Evolutionary conservation across 2,113 vertebrate genomes (phyloP).

Genomic region (Hassar affinis): DNA sequence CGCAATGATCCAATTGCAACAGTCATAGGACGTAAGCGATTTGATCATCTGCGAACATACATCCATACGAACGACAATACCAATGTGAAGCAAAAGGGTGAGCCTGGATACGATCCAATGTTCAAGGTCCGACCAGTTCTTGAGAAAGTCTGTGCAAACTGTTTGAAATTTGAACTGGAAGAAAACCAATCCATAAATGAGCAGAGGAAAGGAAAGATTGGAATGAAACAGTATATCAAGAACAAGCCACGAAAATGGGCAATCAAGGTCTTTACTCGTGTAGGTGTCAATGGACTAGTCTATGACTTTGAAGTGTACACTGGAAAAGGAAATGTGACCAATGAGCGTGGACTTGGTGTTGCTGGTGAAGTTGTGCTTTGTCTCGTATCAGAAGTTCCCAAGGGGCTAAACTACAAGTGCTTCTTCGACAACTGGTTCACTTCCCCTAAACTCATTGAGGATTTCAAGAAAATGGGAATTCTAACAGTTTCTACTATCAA

Average conservation of each 20-base stretch:
- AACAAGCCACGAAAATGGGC: not conserved
- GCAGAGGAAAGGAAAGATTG: no score
- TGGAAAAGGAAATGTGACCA: no score
- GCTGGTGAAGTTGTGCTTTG: no score
- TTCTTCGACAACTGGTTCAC: constrained; percentile 3
- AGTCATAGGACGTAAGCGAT: not conserved
- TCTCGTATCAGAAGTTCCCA: not conserved
- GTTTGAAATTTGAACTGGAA: no score
- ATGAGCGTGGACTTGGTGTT: no score
- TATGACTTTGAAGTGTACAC: not conserved
- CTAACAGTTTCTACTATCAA: constrained; percentile 1
- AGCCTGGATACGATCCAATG: not conserved
- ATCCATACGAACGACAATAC: no score
- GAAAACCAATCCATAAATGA: no score
- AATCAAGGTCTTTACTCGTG: no score
- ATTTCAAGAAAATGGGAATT: not conserved
- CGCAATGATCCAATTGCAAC: no score
- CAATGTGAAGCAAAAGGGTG: constrained; percentile 2
- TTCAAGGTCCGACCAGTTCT: not conserved
- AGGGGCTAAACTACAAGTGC: constrained; percentile 1
- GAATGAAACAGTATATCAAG: constrained; percentile 1
- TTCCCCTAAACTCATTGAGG: not conserved
- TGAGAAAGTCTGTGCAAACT: no score
- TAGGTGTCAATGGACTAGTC: no score
- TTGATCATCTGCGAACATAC: no score